phyloP scores from a whole-genome alignment of 2,797 vertebrate species.

The Alcedo atthis region DNA sequence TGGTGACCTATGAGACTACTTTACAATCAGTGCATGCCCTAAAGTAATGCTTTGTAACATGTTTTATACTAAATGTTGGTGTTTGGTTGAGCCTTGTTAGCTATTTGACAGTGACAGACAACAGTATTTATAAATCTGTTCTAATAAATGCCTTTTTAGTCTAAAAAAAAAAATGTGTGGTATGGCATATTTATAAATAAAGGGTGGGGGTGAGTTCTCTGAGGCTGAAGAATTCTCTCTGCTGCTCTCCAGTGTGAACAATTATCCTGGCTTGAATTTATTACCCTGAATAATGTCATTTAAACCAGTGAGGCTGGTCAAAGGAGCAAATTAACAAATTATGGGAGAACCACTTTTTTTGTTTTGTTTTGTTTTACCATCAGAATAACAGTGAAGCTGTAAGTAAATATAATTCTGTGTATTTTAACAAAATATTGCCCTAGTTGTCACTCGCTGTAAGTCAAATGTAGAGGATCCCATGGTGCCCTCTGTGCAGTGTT shows the following conservation, averaged over 20 bases:
- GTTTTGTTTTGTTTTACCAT: too few relatives aligned
- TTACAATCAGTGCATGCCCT: slow-evolving; percentile 71
- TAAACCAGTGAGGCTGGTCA: too few relatives aligned
- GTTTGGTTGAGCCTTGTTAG: slow-evolving; percentile 70
- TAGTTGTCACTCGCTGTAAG: too few relatives aligned
- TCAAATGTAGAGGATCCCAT: too few relatives aligned
- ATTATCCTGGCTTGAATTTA: neutral
- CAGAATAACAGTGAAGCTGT: too few relatives aligned
- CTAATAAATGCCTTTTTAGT: slow-evolving; percentile 74
- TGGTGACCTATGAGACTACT: slow-evolving; percentile 32
- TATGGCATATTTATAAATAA: slow-evolving; percentile 48
- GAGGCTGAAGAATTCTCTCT: neutral
- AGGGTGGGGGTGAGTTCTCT: too few relatives aligned
- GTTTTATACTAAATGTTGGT: slow-evolving; percentile 77
- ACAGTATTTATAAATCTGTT: slow-evolving; percentile 73
- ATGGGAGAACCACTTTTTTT: too few relatives aligned
- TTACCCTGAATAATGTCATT: too few relatives aligned
- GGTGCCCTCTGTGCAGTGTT: too few relatives aligned
- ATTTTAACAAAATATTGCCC: too few relatives aligned
- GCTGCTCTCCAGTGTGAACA: neutral
- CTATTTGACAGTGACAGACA: slow-evolving; percentile 46
- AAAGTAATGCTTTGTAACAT: slow-evolving; percentile 65
- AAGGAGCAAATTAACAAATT: too few relatives aligned
- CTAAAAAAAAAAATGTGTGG: slow-evolving; percentile 35
- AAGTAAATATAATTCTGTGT: too few relatives aligned